Base-by-base conservation (phyloP, 2,797 vertebrate genomes). In the Ptychadena robeensis region DNA sequence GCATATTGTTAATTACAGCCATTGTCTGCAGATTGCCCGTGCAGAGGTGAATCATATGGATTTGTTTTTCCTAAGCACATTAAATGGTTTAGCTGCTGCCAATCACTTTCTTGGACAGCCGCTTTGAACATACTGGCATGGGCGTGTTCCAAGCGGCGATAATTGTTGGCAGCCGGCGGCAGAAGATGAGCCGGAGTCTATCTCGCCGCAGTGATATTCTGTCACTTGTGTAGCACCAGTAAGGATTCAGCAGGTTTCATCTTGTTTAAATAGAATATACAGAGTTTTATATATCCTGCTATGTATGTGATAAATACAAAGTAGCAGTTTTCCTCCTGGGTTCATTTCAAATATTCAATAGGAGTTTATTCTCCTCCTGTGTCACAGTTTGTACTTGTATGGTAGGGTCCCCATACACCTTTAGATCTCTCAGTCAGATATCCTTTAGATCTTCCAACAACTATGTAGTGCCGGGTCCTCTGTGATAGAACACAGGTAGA, bases 81-180 rank as follows among this genome's bases (percentile, higher is more conserved):
- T 74, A 63, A 73, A 74, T 61, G 61, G 34, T 30, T 38, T 32
- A 31, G 9, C 35, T 27, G 12, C 12, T 75, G 64, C 72, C 80
- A 75, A 44, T 82, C 72, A 69, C 18, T 22, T 48, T 53, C 2
- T 48, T 67, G 44, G 66, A 38, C 40, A 63, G 44, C 34, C 32
- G 28, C 72, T 82, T 82, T 75, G 80, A 82, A 82, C 80, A 38
- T 75, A 48, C 63, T 25, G 65, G 71, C 32, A 48, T 22, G 72
- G 72, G 64, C 8, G 44, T 63, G 72, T 25, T 75, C 72, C 80
- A 59, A 40, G 40, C 65, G 30, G 25, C 15, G 31, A 48, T 82
- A 82, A 74, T 82, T 74, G 72, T 37, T 57, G 48, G n/a, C 76
- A 81, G 79, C 70, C 79, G 66, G 10, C 15, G 71, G 70, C 69